Base-by-base conservation (phyloP, 2,113 vertebrate genomes). In the Corydoras sp. region DNA sequence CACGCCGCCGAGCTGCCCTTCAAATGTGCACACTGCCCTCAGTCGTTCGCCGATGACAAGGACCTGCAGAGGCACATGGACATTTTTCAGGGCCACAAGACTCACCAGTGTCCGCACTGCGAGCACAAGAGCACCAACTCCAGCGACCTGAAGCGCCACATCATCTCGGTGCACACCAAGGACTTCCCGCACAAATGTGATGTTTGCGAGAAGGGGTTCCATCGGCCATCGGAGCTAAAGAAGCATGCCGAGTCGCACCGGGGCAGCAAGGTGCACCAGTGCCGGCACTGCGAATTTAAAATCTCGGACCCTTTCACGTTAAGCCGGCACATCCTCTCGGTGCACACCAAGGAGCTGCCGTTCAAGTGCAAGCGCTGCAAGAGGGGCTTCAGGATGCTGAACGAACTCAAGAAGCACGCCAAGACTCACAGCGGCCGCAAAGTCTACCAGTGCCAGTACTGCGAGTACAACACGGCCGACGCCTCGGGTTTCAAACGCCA, bases 81-180 rank as follows among this genome's bases (percentile, higher is more conserved):
- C 75, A 89, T 96, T 55, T 95, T 98, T 79, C 97, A 98, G 86
- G 97, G 95, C 82, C 97, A 98, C 85, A 98, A 97, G 88, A 96
- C 94, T 79, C 97, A 98, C 64, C 97, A 96, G 87, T 99, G 96
- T 81, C 93, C 96, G 13, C 97, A 99, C 60, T 99, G 97, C 85
- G 97, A 99, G 81, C 97, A 99, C 84, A 99, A 98, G 88, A 99
- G 97, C 89, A 98, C 96, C 87, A 99, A 99, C 81, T 98, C 97
- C 58, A 98, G 95, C 62, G 97, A 99, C 88, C 91, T 99, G 86
- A 99, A 99, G 78, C 88, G 97, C 62, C 97, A 99, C 87, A 89
- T 99, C 54, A 99, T 99, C 79, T 99, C 97, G 0, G 97, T 99
- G 70, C 96, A 99, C 90, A 99, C 97, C 51, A 99, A 99, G 91